Conservation (phyloP, 2,113 vertebrate species). For the Buteo buteo region DNA sequence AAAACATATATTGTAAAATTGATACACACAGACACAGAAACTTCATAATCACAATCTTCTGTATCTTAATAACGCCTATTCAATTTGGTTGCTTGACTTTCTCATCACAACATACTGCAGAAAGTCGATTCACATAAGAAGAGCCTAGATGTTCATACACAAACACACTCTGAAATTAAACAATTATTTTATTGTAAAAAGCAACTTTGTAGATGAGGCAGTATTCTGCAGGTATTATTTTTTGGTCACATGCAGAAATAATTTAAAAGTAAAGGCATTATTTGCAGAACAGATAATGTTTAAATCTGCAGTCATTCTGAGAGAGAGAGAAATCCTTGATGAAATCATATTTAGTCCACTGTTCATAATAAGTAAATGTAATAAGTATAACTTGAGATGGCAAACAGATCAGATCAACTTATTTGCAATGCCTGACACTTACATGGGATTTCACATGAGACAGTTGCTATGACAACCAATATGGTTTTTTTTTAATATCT, state of each 20-base stretch:
- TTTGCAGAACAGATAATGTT: background rate
- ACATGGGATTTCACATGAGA: background rate
- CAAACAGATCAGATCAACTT: background rate
- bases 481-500: background rate
- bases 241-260: background rate
- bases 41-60: background rate
- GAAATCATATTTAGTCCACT: background rate
- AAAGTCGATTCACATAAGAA: background rate
- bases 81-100: background rate
- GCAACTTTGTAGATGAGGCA: background rate
- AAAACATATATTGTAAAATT: background rate
- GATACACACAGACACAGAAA: background rate
- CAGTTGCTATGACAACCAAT: rapidly evolving
- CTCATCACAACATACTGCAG: background rate
- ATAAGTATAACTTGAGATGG: background rate
- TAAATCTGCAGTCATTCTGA: background rate
- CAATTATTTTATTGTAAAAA: background rate
- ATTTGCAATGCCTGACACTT: background rate
- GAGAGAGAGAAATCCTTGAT: background rate
- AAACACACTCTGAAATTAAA: background rate
- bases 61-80: background rate
- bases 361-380: background rate
- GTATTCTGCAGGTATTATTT: background rate
- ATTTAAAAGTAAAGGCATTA: background rate
- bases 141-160: background rate